Conservation (phyloP, 2,797 vertebrate genomes). For the Leptoclinus maculatus region DNA sequence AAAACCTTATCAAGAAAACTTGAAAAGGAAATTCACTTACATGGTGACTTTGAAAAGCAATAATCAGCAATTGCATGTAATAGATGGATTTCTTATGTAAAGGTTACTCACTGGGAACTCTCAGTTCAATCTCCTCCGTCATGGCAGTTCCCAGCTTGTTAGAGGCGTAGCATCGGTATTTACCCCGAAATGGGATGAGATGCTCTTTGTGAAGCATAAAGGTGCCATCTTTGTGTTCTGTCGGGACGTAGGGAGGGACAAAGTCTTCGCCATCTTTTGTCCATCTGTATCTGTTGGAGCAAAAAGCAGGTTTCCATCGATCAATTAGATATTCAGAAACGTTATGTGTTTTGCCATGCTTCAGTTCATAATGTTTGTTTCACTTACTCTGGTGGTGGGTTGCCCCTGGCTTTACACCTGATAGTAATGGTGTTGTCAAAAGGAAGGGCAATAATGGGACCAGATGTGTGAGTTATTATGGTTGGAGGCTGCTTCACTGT, state of each 20-base stretch:
- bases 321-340: not conserved
- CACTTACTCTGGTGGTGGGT: conserved; percentile 92
- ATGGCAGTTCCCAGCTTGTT: conserved; percentile 91
- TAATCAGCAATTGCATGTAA: not conserved
- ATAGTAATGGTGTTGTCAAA: conserved; percentile 88
- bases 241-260: conserved; percentile 76
- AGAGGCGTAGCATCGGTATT: conserved; percentile 91
- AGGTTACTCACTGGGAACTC: conserved; percentile 87
- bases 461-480: conserved; percentile 85
- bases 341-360: not conserved
- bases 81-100: not conserved
- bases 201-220: conserved; percentile 87
- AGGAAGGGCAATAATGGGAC: conserved; percentile 87
- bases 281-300: conserved; percentile 90
- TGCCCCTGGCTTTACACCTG: conserved; percentile 92
- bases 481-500: conserved; percentile 93
- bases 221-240: conserved; percentile 83
- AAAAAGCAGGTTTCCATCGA: conserved; percentile 19
- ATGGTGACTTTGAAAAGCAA: not conserved
- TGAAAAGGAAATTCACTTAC: not conserved
- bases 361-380: not conserved
- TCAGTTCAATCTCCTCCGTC: conserved; percentile 90
- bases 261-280: conserved; percentile 90
- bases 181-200: conserved; percentile 86
- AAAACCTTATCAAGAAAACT: not conserved